phyloP scores from a whole-genome alignment of 1,140 invertebrate genomes.

The Drosophila littoralis region DNA sequence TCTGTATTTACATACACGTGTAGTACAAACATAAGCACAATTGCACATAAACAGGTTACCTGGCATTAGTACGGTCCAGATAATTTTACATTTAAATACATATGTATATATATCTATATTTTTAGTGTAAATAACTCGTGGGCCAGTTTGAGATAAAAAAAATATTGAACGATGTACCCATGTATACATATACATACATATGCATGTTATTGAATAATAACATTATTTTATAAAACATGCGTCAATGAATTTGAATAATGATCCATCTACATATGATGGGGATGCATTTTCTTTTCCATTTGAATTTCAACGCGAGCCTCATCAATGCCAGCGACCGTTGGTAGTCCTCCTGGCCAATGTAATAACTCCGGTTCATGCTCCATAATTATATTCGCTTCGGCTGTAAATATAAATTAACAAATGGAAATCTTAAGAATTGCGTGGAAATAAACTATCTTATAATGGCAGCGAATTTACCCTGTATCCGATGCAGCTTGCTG shows the following conservation, averaged over 20 bases:
- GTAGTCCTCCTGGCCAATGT: constrained; percentile 89
- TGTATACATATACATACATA: no score
- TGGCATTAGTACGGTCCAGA: no score
- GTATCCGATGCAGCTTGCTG: constrained; percentile 90
- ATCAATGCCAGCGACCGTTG: constrained; percentile 88
- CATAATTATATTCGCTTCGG: constrained; percentile 92
- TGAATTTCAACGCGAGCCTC: constrained; percentile 87
- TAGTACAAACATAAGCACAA: no score
- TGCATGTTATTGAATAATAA: no score
- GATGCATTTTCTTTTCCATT: constrained; percentile 89
- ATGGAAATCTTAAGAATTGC: neutral
- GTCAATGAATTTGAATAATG: neutral
- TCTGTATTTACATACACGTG: no score
- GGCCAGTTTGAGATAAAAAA: no score
- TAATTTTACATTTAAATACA: no score
- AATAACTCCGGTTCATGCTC: constrained; percentile 89
- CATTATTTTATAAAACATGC: no score
- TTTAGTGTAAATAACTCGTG: no score
- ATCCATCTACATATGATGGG: constrained; percentile 82
- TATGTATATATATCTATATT: no score
- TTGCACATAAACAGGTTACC: no score
- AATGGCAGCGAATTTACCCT: constrained; percentile 85
- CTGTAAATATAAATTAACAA: constrained; percentile 83
- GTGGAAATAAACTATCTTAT: neutral
- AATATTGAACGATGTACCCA: no score